phyloP scores from a whole-genome alignment of 2,113 vertebrate genomes.

The Mungos mungo region DNA sequence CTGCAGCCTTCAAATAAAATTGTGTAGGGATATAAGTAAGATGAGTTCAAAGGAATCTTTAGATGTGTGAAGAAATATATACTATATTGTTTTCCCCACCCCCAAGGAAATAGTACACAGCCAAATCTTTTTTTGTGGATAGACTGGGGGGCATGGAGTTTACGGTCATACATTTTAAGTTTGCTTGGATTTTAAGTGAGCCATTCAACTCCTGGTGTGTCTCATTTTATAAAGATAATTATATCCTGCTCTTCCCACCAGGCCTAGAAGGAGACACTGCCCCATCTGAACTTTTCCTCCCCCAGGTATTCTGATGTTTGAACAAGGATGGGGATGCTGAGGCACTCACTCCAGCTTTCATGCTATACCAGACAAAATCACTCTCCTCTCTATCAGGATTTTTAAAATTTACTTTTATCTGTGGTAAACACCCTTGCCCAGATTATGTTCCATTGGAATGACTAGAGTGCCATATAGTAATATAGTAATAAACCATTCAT shows the following conservation, averaged over 20 bases:
- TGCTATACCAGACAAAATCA: background rate
- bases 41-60: conserved; percentile 67
- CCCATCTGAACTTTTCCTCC: background rate
- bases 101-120: conserved; percentile 54
- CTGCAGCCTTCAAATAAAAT: conserved; percentile 59
- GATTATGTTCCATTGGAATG: background rate
- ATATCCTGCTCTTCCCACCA: background rate
- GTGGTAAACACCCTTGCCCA: background rate
- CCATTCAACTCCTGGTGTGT: background rate
- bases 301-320: background rate
- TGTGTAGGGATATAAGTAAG: conserved; percentile 50
- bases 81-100: background rate
- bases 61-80: conserved; percentile 68
- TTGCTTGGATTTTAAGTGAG: conserved; percentile 55
- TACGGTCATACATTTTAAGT: conserved; percentile 16
- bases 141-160: background rate
- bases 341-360: background rate
- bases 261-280: background rate
- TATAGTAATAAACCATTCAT: background rate
- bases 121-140: conserved; percentile 39
- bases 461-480: background rate
- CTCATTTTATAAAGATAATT: conserved; percentile 40
- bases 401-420: background rate
- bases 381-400: background rate
- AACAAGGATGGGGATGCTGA: background rate